phyloP scores from a whole-genome alignment of 2,113 vertebrate species.

The Catharus minimus region DNA sequence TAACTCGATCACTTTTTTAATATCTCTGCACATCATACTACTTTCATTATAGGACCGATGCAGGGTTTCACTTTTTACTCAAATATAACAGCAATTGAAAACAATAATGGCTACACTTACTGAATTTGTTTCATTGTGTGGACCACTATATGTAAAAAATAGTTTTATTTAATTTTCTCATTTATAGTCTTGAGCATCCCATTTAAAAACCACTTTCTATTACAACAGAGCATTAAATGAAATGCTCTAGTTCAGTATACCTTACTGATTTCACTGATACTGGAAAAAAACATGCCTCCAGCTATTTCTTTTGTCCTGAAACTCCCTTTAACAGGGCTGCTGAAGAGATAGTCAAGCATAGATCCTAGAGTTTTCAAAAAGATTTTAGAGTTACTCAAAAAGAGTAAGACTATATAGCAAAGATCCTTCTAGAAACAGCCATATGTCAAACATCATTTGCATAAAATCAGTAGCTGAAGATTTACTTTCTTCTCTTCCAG shows the following conservation, averaged over 20 bases:
- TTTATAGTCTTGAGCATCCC: slow-evolving; percentile 6
- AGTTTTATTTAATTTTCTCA: slow-evolving; percentile 53
- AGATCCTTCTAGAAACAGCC: neutral
- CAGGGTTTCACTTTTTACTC: slow-evolving; percentile 31
- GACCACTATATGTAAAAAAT: slow-evolving; percentile 38
- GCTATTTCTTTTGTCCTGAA: neutral
- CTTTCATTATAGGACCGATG: slow-evolving; percentile 15
- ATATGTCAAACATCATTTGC: neutral
- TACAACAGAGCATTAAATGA: slow-evolving; percentile 6
- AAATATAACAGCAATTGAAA: slow-evolving; percentile 37
- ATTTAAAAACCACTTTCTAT: slow-evolving; percentile 7
- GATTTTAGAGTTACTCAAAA: neutral
- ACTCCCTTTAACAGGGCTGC: neutral
- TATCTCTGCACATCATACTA: slow-evolving; percentile 15
- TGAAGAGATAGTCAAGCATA: neutral
- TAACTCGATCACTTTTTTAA: slow-evolving; percentile 22
- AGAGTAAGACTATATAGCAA: neutral
- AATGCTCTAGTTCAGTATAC: neutral
- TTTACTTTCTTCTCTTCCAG: neutral
- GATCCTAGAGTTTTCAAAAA: slow-evolving; percentile 1
- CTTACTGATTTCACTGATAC: neutral
- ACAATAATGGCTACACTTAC: slow-evolving; percentile 41
- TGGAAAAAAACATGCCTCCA: neutral
- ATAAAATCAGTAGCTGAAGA: slow-evolving; percentile 9
- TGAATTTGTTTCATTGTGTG: slow-evolving; percentile 53